Evolutionary conservation across 2,797 vertebrate genomes (phyloP).

Genomic region (Fistularia commersonii): DNA sequence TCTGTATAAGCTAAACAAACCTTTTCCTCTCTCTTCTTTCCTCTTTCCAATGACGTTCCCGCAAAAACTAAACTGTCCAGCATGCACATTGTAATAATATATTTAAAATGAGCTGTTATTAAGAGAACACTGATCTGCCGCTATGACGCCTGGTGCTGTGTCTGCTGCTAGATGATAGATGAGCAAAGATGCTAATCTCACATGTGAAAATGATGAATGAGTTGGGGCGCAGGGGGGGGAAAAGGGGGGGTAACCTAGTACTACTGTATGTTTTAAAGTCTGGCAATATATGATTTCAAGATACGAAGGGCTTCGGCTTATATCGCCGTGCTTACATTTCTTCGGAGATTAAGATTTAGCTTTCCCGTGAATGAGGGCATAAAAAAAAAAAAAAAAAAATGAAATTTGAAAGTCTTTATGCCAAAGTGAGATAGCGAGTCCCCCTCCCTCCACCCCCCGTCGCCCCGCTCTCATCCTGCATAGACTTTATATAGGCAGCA

Average conservation of each 20-base stretch:
- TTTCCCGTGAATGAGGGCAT: no score
- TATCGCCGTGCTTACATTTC: no score
- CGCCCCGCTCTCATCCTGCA: slow-evolving; percentile 5
- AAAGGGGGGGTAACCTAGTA: no score
- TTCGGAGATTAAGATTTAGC: no score
- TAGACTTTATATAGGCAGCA: slow-evolving; percentile 39
- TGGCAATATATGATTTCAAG: no score
- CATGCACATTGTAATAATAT: slow-evolving; percentile 4
- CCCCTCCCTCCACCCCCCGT: not conserved
- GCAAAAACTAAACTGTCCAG: not conserved
- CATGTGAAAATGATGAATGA: slow-evolving; percentile 11
- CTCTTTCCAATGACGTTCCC: slow-evolving; percentile 6
- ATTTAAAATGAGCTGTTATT: slow-evolving; percentile 7
- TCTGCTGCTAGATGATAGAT: slow-evolving; percentile 3
- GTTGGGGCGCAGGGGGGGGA: not conserved
- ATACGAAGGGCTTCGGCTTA: no score
- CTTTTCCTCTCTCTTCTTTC: slow-evolving; percentile 1
- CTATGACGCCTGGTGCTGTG: not conserved
- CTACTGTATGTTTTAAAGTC: not conserved
- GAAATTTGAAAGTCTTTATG: not conserved
- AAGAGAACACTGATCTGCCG: slow-evolving; percentile 13
- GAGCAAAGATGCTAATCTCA: not conserved
- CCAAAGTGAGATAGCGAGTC: slow-evolving; percentile 13
- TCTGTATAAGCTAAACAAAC: slow-evolving; percentile 19
- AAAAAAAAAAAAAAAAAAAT: no score